Percentiles rank a stretch among this genome's conserved stretches.
Evolutionary conservation across 2,888 invertebrate genomes (phyloP).

Genomic region (Carpatolechia fugitivella): DNA sequence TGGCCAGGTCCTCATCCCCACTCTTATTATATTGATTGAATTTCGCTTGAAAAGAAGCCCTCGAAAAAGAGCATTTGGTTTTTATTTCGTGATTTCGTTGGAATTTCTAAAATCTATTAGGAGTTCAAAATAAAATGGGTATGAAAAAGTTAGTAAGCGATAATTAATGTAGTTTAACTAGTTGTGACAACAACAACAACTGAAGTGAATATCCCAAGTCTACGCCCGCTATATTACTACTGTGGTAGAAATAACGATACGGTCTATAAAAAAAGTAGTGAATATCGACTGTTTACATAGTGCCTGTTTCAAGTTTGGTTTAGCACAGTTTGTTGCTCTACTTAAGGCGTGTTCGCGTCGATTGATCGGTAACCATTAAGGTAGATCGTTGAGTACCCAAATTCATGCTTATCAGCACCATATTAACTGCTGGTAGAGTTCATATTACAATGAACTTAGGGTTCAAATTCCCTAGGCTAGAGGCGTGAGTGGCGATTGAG

Average conservation of each 20-base stretch:
- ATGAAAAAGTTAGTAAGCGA: no score
- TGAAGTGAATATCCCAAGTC: no score
- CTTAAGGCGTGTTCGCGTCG: not conserved
- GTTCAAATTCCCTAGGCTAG: not conserved
- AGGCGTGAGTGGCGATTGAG: not conserved
- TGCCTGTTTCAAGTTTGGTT: not conserved
- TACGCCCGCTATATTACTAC: no score
- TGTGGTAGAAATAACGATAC: no score
- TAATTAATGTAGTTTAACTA: no score
- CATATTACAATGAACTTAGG: not conserved
- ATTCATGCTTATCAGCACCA: not conserved
- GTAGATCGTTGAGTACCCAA: not conserved
- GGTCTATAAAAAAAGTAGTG: no score
- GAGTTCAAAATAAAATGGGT: no score
- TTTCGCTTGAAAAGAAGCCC: not conserved
- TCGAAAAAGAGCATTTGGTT: not conserved
- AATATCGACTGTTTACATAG: not conserved
- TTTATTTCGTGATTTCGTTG: not conserved
- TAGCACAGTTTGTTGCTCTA: constrained; percentile 2
- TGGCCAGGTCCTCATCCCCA: not conserved
- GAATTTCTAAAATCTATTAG: no score
- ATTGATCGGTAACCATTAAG: not conserved
- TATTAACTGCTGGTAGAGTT: not conserved
- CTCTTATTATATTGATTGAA: constrained; percentile 1
- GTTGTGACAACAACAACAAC: no score